Evolutionary conservation across 2,113 vertebrate genomes (phyloP).

Genomic region (Andinoacara biseriatus): DNA sequence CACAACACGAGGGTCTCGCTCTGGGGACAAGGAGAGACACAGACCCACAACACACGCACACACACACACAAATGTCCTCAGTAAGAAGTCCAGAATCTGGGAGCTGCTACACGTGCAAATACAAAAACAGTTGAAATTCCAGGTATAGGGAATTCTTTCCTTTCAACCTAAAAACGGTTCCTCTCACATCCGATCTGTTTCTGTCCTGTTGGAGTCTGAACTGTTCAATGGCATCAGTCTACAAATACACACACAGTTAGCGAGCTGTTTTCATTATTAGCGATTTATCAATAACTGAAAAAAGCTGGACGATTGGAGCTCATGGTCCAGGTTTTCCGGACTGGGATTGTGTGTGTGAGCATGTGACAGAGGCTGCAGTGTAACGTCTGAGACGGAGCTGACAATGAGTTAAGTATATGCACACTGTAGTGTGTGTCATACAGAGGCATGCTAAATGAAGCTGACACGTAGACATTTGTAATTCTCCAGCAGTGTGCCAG

Average conservation of each 20-base stretch:
- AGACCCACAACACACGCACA: background rate
- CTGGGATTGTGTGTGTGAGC: background rate
- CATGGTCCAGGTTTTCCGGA: background rate
- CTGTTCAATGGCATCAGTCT: slow-evolving; percentile 38
- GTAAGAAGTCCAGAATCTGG: background rate
- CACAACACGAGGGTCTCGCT: slow-evolving; percentile 28
- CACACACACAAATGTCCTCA: background rate
- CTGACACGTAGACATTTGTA: slow-evolving; percentile 58
- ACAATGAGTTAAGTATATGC: slow-evolving; percentile 40
- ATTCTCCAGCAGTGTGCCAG: slow-evolving; percentile 40
- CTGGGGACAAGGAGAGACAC: slow-evolving; percentile 20
- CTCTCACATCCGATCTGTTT: background rate
- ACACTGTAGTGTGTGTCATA: slow-evolving; percentile 55
- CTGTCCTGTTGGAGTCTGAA: slow-evolving; percentile 11
- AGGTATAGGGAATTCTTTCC: slow-evolving; percentile 15
- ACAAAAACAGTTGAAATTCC: slow-evolving; percentile 12
- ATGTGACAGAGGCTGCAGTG: background rate
- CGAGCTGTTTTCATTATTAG: slow-evolving; percentile 23
- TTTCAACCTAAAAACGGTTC: slow-evolving; percentile 11
- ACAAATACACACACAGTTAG: slow-evolving; percentile 13
- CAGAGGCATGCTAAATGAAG: slow-evolving; percentile 60
- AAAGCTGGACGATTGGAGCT: background rate
- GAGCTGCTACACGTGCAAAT: background rate
- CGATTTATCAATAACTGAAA: slow-evolving; percentile 54
- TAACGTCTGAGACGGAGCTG: slow-evolving; percentile 12